phyloP scores from a whole-genome alignment of 1,140 invertebrate species.

The Zelostemma sp. region DNA sequence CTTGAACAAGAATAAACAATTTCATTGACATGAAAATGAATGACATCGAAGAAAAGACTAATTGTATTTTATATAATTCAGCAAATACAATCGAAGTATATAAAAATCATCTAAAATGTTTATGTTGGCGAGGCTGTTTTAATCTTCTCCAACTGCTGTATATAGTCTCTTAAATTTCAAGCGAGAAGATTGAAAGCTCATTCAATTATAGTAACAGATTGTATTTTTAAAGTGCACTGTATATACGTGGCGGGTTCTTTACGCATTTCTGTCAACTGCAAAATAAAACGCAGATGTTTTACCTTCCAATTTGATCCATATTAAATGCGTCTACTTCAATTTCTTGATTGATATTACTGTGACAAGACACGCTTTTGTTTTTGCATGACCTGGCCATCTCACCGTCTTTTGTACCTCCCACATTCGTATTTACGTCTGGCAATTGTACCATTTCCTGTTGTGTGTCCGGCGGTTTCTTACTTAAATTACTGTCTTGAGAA shows the following conservation, averaged over 20 bases:
- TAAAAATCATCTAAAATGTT: too few species aligned
- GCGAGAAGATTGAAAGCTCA: slow-evolving; percentile 2
- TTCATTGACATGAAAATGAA: too few species aligned
- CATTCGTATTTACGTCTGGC: slow-evolving; percentile 53
- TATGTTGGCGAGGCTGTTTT: neutral
- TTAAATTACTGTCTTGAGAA: slow-evolving; percentile 28
- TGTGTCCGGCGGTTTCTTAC: slow-evolving; percentile 29
- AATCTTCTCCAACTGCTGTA: neutral
- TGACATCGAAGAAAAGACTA: too few species aligned
- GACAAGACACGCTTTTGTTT: slow-evolving; percentile 53
- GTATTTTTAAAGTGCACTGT: neutral
- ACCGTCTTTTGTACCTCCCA: slow-evolving; percentile 35
- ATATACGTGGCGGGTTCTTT: neutral
- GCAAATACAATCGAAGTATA: too few species aligned
- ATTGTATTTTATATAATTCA: too few species aligned
- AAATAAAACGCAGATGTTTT: slow-evolving; percentile 22
- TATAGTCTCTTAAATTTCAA: neutral
- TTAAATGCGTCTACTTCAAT: slow-evolving; percentile 60
- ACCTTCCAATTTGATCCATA: slow-evolving; percentile 63
- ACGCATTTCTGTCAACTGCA: too few species aligned
- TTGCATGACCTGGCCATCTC: slow-evolving; percentile 49
- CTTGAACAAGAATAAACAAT: slow-evolving; percentile 36
- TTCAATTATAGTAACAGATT: neutral
- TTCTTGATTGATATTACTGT: slow-evolving; percentile 55
- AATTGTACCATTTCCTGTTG: slow-evolving; percentile 55